These are phyloP conservation scores for Gymnopithys bicolor DNA, from an alignment of 2,797 vertebrate genomes.

Conservation along the genomic window DNA sequence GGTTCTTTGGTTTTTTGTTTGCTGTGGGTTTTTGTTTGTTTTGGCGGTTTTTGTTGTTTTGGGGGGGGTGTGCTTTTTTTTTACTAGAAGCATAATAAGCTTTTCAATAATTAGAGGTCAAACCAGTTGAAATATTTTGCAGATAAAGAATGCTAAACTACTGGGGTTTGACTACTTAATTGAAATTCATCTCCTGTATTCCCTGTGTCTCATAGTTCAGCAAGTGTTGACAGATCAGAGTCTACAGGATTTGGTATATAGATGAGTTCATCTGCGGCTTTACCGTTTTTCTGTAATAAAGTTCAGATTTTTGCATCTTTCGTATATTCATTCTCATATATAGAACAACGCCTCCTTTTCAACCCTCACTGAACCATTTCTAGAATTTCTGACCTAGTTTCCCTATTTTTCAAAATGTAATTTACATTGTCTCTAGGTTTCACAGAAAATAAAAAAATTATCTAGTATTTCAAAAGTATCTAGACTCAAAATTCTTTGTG, in stretches of 20 bases:
- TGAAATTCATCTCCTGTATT: neutral
- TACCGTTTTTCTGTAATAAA: neutral
- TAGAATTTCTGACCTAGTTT: neutral
- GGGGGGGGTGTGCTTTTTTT: neutral
- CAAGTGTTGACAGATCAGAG: neutral
- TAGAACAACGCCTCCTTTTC: neutral
- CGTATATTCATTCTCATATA: neutral
- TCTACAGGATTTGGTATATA: neutral
- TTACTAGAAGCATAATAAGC: neutral
- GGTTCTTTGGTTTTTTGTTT: neutral
- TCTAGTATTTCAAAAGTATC: neutral
- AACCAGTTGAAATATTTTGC: neutral
- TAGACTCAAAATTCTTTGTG: neutral
- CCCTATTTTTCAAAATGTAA: neutral
- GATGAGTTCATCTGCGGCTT: neutral
- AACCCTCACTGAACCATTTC: neutral
- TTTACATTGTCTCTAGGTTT: neutral
- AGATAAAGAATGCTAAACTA: neutral
- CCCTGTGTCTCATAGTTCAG: neutral
- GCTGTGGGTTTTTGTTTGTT: neutral
- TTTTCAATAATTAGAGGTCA: neutral
- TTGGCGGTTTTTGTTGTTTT: rapidly evolving
- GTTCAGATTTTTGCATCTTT: neutral
- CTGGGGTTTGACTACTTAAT: neutral
- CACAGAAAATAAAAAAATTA: neutral